Evolutionary conservation across 2,888 invertebrate species (phyloP).

Genomic region (Liodrosophila aerea): DNA sequence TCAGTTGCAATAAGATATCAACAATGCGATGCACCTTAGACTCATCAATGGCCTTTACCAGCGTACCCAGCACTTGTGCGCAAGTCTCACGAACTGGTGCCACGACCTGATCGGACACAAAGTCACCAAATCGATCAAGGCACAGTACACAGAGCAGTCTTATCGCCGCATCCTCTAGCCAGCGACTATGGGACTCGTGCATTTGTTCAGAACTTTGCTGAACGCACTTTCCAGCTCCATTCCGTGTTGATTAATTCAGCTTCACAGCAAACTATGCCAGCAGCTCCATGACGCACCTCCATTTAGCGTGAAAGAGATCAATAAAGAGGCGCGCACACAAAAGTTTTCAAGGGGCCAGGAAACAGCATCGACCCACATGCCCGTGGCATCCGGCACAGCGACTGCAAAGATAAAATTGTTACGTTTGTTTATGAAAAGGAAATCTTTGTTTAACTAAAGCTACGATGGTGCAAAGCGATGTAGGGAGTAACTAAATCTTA

Average conservation of each 20-base stretch:
- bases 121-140: conserved; percentile 98
- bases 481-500: too few relatives aligned
- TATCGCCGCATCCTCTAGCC: conserved; percentile 94
- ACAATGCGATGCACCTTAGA: conserved; percentile 87
- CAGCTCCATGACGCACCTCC: conserved; percentile 97
- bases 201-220: conserved; percentile 85
- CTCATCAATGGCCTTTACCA: conserved; percentile 87
- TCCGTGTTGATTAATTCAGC: conserved; percentile 90
- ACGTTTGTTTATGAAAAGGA: too few relatives aligned
- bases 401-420: too few relatives aligned
- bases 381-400: conserved; percentile 87
- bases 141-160: conserved; percentile 95
- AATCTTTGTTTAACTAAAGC: too few relatives aligned
- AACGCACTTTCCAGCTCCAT: conserved; percentile 88
- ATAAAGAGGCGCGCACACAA: conserved; percentile 91
- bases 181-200: conserved; percentile 90
- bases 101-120: conserved; percentile 98
- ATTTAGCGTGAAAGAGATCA: conserved; percentile 93
- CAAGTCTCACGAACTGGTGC: conserved; percentile 99
- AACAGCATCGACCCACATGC: conserved; percentile 86
- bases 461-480: too few relatives aligned
- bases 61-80: conserved; percentile 94
- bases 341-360: conserved; percentile 96
- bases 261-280: conserved; percentile 94
- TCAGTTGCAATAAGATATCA: conserved; percentile 88